Evolutionary conservation across 2,113 vertebrate genomes (phyloP).

Genomic region (pig (Sus scrofa)): T2T-Sscrofa CM000813.6:26041001-26041500

Average conservation of each 20-base stretch:
- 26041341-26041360: not conserved
- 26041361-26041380: not conserved
- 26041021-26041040: not conserved
- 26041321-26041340: not conserved
- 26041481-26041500: too few species aligned
- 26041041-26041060: fast-evolving
- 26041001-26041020: not conserved
- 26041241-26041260: not conserved
- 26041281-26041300: not conserved
- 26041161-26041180: not conserved
- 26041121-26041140: not conserved
- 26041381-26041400: not conserved
- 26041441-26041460: too few species aligned
- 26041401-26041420: not conserved
- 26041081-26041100: not conserved
- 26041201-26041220: not conserved
- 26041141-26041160: not conserved
- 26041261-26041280: not conserved
- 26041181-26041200: not conserved
- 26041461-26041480: too few species aligned
- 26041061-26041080: not conserved
- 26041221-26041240: not conserved
- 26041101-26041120: not conserved
- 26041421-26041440: too few species aligned
- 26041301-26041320: not conserved